Evolutionary conservation across 2,797 vertebrate species (phyloP).

Genomic region (Triplophysa yarkandensis): DNA sequence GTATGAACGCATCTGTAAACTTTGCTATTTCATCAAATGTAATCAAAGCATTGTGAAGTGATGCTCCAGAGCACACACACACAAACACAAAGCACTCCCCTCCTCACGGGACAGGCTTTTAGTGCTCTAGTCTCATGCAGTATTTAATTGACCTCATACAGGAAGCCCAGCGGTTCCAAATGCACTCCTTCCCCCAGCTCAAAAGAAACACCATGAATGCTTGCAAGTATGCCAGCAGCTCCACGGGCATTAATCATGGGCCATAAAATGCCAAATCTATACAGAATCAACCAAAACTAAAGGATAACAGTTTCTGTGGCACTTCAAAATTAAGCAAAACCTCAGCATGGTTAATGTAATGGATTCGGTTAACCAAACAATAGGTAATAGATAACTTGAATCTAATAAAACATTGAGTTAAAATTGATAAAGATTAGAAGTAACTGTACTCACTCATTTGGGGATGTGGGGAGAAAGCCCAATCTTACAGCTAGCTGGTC

Average conservation of each 20-base stretch:
- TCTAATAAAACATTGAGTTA: not conserved
- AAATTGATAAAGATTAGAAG: constrained; percentile 39
- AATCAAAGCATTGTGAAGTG: constrained; percentile 75
- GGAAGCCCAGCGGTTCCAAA: constrained; percentile 80
- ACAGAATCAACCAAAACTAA: not conserved
- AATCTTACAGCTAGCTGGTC: constrained; percentile 72
- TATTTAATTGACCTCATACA: constrained; percentile 85
- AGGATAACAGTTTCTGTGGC: not conserved
- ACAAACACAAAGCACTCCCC: constrained; percentile 74
- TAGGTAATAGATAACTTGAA: constrained; percentile 1
- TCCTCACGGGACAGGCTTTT: constrained; percentile 80
- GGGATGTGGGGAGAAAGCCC: constrained; percentile 73
- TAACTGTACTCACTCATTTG: constrained; percentile 77
- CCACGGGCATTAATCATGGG: constrained; percentile 45
- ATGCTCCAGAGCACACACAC: constrained; percentile 57
- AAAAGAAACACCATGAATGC: constrained; percentile 66
- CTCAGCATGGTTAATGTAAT: not conserved
- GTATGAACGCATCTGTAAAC: constrained; percentile 62
- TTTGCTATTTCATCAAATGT: constrained; percentile 77
- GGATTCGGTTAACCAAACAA: too few species aligned
- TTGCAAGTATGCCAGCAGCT: constrained; percentile 64
- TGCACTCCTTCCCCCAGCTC: constrained; percentile 69
- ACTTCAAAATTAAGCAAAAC: not conserved
- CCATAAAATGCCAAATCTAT: constrained; percentile 52
- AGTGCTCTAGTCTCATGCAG: constrained; percentile 84